Conservation (phyloP, 2,797 vertebrate species). For the Malurus leucopterus region DNA sequence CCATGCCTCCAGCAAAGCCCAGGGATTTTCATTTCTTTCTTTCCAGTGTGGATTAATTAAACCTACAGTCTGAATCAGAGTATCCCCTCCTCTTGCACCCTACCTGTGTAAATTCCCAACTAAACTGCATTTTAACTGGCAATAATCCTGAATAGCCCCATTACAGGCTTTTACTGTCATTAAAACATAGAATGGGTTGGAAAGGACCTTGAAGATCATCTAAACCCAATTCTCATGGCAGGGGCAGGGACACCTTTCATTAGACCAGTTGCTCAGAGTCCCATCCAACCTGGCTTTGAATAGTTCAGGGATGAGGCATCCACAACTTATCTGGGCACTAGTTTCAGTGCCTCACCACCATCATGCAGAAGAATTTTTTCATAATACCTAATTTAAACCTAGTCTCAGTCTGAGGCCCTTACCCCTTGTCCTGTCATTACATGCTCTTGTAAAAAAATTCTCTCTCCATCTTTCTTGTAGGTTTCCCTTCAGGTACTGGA, state of each 20-base stretch:
- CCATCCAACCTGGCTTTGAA: background rate
- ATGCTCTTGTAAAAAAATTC: background rate
- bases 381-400: background rate
- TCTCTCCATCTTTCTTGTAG: background rate
- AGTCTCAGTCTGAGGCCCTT: background rate
- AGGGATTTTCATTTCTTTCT: background rate
- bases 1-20: background rate
- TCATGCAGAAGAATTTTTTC: background rate
- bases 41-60: background rate
- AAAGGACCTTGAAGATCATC: background rate
- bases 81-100: background rate
- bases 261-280: background rate
- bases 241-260: background rate
- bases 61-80: background rate
- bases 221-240: background rate
- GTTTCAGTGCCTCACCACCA: background rate
- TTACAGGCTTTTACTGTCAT: slow-evolving; percentile 10
- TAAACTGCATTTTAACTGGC: background rate
- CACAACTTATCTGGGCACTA: rapidly evolving
- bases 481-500: background rate
- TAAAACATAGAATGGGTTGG: background rate
- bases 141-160: background rate
- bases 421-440: background rate
- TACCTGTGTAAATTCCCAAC: background rate
- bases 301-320: background rate